Evolutionary conservation across 2,888 invertebrate species (phyloP), one percentile per base, ranked within the genome.

Genomic region (Meiosimyza decipiens): DNA sequence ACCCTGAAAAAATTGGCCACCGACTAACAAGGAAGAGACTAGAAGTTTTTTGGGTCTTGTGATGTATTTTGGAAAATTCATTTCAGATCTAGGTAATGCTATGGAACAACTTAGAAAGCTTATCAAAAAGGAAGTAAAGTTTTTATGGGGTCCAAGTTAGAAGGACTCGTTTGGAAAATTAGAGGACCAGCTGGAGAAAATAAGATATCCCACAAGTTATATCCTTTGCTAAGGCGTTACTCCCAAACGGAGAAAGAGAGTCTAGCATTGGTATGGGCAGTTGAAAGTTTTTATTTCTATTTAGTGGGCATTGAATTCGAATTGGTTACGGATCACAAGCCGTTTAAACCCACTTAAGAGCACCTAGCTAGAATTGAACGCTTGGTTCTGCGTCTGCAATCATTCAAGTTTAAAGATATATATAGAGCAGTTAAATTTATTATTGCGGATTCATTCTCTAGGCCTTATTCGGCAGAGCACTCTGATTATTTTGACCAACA

Each of bases 1-100:
- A 77, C 63, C 59, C 70, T 65, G 73, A 77, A 47, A 77, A 79
- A 75, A 52, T 80, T 22, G 22, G 22, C 22, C 22, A 60, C 71
- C 66, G 51, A 12, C 52, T 2, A 50, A 66, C 22, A 51, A 40
- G 49, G 60, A 71, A 60, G 66, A 71, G 12, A 40, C 67, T 11
- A 47, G 67, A 47, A 52, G 66, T 40, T 71, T 71, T 66, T 47
- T 71, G 50, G 66, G 71, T 28, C 33, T 66, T 4, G 60, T 71
- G 9, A 66, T 65, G 9, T 60, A 66, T 60, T 57, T 66, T 51
- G 71, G 60, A 12, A 15, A 60, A 4, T 65, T 66, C 22, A 18
- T 71, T n/a, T 28, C 15, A n/a, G 62, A 72, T 22, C 60, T 33
- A 18, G 62, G 54, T 7, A 12, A 18, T 12, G 11, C 63, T 15